phyloP scores from a whole-genome alignment of 2,797 vertebrate species.

The Poecilia gillii region DNA sequence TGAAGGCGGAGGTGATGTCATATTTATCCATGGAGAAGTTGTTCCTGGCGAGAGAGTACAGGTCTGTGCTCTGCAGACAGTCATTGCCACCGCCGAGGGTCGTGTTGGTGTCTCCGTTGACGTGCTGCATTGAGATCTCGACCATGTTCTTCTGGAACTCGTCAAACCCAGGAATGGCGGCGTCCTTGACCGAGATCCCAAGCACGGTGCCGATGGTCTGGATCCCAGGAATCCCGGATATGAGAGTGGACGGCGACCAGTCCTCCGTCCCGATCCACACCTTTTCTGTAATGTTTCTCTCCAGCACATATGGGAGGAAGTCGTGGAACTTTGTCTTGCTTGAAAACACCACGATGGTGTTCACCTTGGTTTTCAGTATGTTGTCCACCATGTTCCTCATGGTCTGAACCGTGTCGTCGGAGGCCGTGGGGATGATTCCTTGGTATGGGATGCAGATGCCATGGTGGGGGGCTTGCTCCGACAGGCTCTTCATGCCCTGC shows the following conservation, averaged over 20 bases:
- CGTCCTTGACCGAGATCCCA: conserved; percentile 76
- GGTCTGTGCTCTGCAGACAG: conserved; percentile 66
- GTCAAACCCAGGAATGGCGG: conserved; percentile 74
- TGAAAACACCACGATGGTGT: conserved; percentile 82
- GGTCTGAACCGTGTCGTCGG: background rate
- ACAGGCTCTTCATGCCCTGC: conserved; percentile 76
- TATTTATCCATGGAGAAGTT: conserved; percentile 55
- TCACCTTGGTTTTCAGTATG: conserved; percentile 76
- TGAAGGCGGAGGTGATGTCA: conserved; percentile 78
- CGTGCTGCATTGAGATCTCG: conserved; percentile 29
- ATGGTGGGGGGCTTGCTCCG: conserved; percentile 39
- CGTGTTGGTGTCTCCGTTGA: background rate
- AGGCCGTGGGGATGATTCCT: conserved; percentile 72
- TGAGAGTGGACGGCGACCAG: conserved; percentile 78
- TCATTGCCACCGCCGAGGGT: conserved; percentile 4
- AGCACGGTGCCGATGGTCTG: conserved; percentile 82
- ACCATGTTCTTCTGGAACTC: conserved; percentile 71
- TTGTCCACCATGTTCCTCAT: conserved; percentile 72
- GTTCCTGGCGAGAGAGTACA: conserved; percentile 63
- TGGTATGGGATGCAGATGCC: conserved; percentile 85
- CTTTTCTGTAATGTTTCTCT: conserved; percentile 73
- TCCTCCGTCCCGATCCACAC: conserved; percentile 89
- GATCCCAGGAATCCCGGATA: conserved; percentile 76
- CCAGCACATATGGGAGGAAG: conserved; percentile 79
- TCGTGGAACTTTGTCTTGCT: conserved; percentile 67